These are phyloP conservation scores for Pogonomyrmex californicus DNA, from an alignment of 1,140 invertebrate species.

Conservation along the genomic window DNA sequence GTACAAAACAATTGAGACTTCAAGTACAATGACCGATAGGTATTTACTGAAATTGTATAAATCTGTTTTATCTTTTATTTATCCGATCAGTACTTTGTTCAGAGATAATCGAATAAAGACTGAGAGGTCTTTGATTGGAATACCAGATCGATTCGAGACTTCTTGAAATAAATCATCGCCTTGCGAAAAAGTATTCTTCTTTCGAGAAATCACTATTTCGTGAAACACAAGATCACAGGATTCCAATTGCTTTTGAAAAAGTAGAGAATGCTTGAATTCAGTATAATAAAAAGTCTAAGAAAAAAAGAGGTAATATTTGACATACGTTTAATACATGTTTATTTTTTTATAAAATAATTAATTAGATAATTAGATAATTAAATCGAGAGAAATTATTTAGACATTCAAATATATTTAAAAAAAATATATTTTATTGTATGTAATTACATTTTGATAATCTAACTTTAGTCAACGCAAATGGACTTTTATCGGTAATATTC, in stretches of 20 bases:
- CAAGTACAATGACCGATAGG: background rate
- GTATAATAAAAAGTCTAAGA: background rate
- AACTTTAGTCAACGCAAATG: background rate
- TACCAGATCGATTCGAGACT: background rate
- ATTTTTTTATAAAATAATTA: background rate
- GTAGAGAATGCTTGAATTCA: background rate
- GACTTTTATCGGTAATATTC: background rate
- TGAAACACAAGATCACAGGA: background rate
- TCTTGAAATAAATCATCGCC: constrained; percentile 6
- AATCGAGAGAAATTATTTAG: background rate
- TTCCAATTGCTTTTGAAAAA: background rate
- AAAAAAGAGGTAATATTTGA: background rate
- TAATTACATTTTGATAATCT: background rate
- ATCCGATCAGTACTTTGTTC: background rate
- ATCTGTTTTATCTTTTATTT: constrained; percentile 20
- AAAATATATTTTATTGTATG: background rate
- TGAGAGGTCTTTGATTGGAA: background rate
- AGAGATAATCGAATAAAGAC: constrained; percentile 17
- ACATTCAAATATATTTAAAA: background rate
- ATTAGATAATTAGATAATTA: background rate
- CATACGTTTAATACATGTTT: background rate
- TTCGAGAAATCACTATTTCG: background rate
- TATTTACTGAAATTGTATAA: constrained; percentile 2
- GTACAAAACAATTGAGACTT: background rate
- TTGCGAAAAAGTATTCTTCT: background rate